Percentiles rank a stretch among this genome's conserved stretches.
Evolutionary conservation across 2,797 vertebrate species (phyloP).

Genomic region (Nannoperca obscura): DNA sequence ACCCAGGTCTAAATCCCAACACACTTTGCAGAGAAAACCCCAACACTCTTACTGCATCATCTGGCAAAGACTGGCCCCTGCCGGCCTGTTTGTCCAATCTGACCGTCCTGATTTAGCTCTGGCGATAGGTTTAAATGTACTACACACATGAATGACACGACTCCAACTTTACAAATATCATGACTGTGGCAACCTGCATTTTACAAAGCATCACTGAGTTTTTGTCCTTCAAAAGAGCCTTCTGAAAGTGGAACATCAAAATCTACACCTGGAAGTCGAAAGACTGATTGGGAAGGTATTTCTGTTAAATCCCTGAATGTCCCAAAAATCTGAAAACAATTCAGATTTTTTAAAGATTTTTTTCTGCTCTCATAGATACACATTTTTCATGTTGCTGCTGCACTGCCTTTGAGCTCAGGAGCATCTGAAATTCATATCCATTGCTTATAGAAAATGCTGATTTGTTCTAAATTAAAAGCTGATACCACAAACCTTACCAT

Average conservation of each 20-base stretch:
- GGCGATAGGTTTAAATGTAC: background rate
- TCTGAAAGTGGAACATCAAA: background rate
- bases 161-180: background rate
- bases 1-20: slow-evolving; percentile 66
- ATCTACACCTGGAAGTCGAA: background rate
- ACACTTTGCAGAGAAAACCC: slow-evolving; percentile 68
- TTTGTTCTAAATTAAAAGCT: too few species aligned
- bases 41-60: slow-evolving; percentile 65
- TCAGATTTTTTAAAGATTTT: background rate
- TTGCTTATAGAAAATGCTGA: slow-evolving; percentile 1
- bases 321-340: background rate
- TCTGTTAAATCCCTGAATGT: background rate
- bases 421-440: background rate
- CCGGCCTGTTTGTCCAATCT: slow-evolving; percentile 56
- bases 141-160: background rate
- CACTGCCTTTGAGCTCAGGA: background rate
- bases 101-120: slow-evolving; percentile 20
- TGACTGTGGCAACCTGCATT: background rate
- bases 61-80: slow-evolving; percentile 66
- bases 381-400: background rate
- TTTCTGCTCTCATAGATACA: background rate
- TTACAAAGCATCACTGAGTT: background rate
- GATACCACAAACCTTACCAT: too few species aligned
- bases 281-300: background rate
- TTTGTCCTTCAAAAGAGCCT: background rate